These are phyloP conservation scores for Galemys pyrenaicus DNA, from an alignment of 2,113 vertebrate species.

Conservation along the genomic window DNA sequence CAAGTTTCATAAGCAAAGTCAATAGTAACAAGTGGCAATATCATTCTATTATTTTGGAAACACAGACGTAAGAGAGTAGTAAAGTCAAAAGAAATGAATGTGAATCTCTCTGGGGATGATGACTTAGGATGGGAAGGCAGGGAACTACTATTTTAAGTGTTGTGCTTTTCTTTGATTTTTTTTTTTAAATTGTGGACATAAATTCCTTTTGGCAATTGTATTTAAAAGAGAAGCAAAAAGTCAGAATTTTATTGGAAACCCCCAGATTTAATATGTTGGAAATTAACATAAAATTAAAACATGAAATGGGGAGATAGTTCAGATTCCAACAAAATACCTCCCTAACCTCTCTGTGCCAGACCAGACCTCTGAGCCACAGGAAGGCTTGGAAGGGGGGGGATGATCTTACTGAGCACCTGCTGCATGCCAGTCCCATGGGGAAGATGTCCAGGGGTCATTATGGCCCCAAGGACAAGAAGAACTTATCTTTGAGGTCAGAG, in stretches of 20 bases:
- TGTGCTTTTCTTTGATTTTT: background rate
- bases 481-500: background rate
- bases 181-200: background rate
- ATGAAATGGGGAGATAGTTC: background rate
- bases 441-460: background rate
- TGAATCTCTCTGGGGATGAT: background rate
- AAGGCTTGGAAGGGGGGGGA: background rate
- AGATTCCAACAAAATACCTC: background rate
- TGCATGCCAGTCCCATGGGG: background rate
- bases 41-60: background rate
- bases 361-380: background rate
- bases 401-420: background rate
- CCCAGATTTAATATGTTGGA: background rate
- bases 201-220: slow-evolving; percentile 28
- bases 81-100: background rate
- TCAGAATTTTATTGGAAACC: slow-evolving; percentile 24
- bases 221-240: slow-evolving; percentile 12
- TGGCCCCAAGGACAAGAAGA: background rate
- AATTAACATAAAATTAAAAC: slow-evolving; percentile 50
- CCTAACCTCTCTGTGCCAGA: background rate
- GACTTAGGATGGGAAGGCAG: background rate
- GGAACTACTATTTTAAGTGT: background rate
- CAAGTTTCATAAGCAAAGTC: background rate
- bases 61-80: background rate
- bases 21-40: background rate